Percentiles rank a stretch among this genome's conserved stretches.
These are phyloP conservation scores for Channa maculata DNA, from an alignment of 2,113 vertebrate species.

Conservation along the genomic window DNA sequence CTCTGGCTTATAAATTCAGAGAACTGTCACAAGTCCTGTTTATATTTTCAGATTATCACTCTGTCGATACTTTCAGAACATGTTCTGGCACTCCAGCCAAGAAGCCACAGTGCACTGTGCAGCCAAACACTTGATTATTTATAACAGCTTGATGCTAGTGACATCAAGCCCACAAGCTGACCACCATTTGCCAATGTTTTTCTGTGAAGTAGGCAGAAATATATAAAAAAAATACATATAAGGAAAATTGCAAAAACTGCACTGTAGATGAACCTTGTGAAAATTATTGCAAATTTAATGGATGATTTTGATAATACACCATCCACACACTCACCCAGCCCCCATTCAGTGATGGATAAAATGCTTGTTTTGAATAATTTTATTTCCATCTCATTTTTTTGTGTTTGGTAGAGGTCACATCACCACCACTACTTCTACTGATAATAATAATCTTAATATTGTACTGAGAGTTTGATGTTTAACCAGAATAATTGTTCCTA, in stretches of 20 bases:
- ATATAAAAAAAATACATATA: constrained; percentile 20
- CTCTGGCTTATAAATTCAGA: constrained; percentile 16
- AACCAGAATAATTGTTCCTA: constrained; percentile 9
- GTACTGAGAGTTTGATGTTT: neutral
- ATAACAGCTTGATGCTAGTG: constrained; percentile 28
- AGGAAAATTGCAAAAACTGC: constrained; percentile 4
- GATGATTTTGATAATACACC: too few species aligned
- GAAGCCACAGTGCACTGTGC: constrained; percentile 1
- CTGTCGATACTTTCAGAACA: constrained; percentile 24
- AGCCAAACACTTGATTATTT: constrained; percentile 44
- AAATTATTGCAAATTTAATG: neutral
- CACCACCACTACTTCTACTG: neutral
- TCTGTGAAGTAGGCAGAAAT: constrained; percentile 6
- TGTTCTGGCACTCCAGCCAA: constrained; percentile 17
- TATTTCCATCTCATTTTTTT: neutral
- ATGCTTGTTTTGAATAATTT: constrained; percentile 4
- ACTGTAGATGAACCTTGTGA: neutral
- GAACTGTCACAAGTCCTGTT: constrained; percentile 19
- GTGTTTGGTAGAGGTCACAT: neutral
- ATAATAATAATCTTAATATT: neutral
- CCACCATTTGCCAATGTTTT: constrained; percentile 16
- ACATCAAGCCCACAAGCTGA: constrained; percentile 36
- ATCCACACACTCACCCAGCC: neutral
- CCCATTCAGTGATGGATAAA: constrained; percentile 5
- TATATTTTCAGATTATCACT: constrained; percentile 35